Evolutionary conservation across 2,888 invertebrate species (phyloP).

Genomic region (Acanthosepion pharaonis): DNA sequence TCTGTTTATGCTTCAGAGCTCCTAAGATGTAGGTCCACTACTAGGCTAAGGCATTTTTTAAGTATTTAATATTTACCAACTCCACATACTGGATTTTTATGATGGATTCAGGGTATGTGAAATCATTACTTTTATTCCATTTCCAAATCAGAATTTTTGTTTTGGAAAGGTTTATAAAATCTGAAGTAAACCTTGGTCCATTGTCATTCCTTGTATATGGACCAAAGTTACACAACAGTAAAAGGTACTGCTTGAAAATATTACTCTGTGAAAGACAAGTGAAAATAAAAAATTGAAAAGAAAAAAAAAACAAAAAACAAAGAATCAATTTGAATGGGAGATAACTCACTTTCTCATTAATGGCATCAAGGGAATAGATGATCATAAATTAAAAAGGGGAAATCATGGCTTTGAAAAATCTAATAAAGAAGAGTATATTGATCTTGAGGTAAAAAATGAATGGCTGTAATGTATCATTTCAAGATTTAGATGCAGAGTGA

Average conservation of each 20-base stretch:
- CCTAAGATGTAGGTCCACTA: too few relatives aligned
- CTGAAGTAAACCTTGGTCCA: neutral
- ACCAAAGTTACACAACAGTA: neutral
- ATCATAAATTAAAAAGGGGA: neutral
- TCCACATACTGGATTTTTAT: too few relatives aligned
- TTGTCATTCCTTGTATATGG: neutral
- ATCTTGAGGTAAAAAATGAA: neutral
- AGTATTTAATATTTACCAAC: too few relatives aligned
- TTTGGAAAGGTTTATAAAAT: too few relatives aligned
- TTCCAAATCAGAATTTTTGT: too few relatives aligned
- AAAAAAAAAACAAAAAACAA: neutral
- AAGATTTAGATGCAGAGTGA: neutral
- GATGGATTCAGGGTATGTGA: too few relatives aligned
- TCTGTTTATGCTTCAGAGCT: too few relatives aligned
- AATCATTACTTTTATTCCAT: too few relatives aligned
- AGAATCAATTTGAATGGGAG: neutral
- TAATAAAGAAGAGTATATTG: constrained; percentile 15
- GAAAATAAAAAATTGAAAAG: neutral
- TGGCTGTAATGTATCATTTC: neutral
- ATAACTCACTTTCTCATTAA: neutral
- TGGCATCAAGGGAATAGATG: neutral
- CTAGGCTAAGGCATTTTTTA: too few relatives aligned
- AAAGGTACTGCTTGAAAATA: neutral
- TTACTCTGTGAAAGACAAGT: neutral
- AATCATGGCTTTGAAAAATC: neutral